These are phyloP conservation scores for Brienomyrus brachyistius DNA, from an alignment of 2,113 vertebrate species.

Conservation along the genomic window DNA sequence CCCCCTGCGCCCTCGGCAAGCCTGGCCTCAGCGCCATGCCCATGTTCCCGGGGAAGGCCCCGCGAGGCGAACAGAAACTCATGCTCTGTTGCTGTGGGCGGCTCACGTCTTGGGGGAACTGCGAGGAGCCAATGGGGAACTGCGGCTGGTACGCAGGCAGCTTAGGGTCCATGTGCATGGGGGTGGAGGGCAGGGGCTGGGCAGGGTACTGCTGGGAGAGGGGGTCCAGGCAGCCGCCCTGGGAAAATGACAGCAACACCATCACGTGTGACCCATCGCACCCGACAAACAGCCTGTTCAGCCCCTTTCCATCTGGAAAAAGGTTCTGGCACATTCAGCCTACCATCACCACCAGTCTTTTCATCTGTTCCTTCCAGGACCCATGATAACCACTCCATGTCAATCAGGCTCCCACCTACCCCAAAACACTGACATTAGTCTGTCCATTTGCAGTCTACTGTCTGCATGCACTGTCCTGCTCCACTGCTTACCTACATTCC, in stretches of 20 bases:
- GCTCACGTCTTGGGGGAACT: slow-evolving; percentile 66
- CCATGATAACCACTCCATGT: no score
- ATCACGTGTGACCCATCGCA: neutral
- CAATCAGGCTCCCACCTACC: neutral
- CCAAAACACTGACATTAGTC: neutral
- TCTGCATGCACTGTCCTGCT: neutral
- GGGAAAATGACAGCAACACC: neutral
- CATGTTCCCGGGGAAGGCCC: slow-evolving; percentile 63
- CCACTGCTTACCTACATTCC: neutral
- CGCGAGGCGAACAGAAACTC: slow-evolving; percentile 65
- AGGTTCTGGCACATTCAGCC: no score
- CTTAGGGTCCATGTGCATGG: slow-evolving; percentile 74
- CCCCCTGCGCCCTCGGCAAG: slow-evolving; percentile 61
- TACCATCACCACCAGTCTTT: no score
- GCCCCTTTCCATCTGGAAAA: neutral
- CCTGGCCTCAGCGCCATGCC: slow-evolving; percentile 65
- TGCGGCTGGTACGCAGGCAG: slow-evolving; percentile 67
- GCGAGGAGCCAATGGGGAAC: slow-evolving; percentile 69
- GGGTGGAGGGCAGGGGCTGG: slow-evolving; percentile 57
- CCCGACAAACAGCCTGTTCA: neutral
- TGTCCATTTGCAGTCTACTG: neutral
- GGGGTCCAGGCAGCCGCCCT: slow-evolving; percentile 80
- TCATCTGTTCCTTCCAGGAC: no score
- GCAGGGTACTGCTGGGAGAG: slow-evolving; percentile 66
- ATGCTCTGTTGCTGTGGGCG: slow-evolving; percentile 60